Conservation (phyloP, 2,113 vertebrate genomes). For the Erpornis zantholeuca region DNA sequence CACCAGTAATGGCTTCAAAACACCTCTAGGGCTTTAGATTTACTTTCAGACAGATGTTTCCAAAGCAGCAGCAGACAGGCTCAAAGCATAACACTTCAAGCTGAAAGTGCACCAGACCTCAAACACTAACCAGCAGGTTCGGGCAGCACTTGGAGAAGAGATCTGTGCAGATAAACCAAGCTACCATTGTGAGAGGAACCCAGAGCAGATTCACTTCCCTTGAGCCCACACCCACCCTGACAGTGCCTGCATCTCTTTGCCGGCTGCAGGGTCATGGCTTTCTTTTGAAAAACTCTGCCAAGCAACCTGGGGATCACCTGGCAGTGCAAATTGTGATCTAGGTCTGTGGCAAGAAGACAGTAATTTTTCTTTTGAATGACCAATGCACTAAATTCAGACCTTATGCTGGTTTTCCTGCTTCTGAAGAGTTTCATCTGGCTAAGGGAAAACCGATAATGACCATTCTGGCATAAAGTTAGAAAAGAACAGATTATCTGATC, state of each 20-base stretch:
- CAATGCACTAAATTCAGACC: background rate
- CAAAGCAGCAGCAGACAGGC: background rate
- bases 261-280: background rate
- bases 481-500: background rate
- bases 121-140: background rate
- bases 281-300: background rate
- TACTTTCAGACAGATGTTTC: slow-evolving; percentile 54
- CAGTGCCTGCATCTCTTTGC: background rate
- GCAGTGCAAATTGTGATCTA: background rate
- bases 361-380: background rate
- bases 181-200: background rate
- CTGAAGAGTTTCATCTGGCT: background rate
- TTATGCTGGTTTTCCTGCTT: background rate
- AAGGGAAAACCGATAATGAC: background rate
- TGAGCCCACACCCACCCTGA: background rate
- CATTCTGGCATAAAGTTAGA: background rate
- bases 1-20: slow-evolving; percentile 56
- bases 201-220: background rate
- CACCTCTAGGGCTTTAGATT: slow-evolving; percentile 29
- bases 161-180: background rate
- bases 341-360: background rate
- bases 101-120: background rate
- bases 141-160: background rate
- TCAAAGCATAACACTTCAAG: background rate
- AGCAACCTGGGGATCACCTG: background rate